Base-by-base conservation (phyloP, 2,113 vertebrate genomes). In the Lepus timidus region DNA sequence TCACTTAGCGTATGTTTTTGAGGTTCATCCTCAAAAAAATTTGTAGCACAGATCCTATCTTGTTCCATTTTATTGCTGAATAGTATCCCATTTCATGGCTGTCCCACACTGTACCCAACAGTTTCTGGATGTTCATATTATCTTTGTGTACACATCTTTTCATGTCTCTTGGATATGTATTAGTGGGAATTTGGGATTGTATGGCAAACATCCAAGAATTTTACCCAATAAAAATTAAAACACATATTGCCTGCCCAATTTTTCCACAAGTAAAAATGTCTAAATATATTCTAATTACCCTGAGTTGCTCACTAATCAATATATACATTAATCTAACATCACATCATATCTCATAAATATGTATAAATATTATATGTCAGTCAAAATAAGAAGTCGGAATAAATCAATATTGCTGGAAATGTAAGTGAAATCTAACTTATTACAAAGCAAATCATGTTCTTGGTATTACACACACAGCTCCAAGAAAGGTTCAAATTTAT, bases 141-240 rank as follows among this genome's bases (percentile, higher is more conserved):
- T 76, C 58, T n/a, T 12, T 36, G 10, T 39, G 70, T 23, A 88
- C 7, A 0, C 19, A 16, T 33, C 20, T 33, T 55, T 65, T 71
- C 44, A 61, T 33, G 65, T 71, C 61, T 90, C 33, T 58, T 36
- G 17, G 71, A 33, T n/a, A 75, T 1, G 13, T 36, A 25, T 13
- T 1, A 82, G 14, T 78, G 10, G 11, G 23, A 90, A 52, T 52
- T 79, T 17, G 16, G 14, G 20, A n/a, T 79, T 33, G 31, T 16
- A 27, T 33, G 3, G 13, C 11, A 90, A 84, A 79, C 25, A 81
- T 31, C 12, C 22, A n/a, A 64, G 9, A 78, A 58, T 68, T 79
- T 61, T 44, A 49, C 49, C 36, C 82, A 74, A 65, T 83, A 55
- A 76, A 93, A 79, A 52, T 12, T 52, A 86, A 86, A 86, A 64